Evolutionary conservation across 2,888 invertebrate genomes (phyloP), one percentile per base, ranked within the genome.

Genomic region (Tipula lateralis): DNA sequence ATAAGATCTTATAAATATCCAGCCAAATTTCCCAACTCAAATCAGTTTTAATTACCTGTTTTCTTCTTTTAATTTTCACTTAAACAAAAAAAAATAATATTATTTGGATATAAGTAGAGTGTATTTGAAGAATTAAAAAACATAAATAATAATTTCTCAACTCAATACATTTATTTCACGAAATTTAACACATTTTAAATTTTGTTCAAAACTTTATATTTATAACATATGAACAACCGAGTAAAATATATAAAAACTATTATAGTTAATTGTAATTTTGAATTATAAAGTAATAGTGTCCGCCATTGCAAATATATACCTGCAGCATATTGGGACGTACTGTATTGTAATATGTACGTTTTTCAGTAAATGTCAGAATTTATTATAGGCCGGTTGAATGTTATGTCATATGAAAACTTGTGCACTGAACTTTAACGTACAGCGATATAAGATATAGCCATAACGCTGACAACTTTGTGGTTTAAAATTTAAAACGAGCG

Each of bases 221-320:
- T 24, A 24, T 66, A 66, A 66, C 66, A 66, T 66, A 66, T 24
- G 66, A 66, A 19, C 50, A 24, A 66, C 66, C 9, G 9, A 24
- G 12, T 24, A 24, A 66, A 66, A n/a, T 66, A 66, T 24, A 24
- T 44, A 66, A 66, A 66, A 66, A 66, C 66, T 66, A 66, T 66
- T 66, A 19, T 39, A 39, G 12, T 44, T n/a, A n/a, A 44, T 66
- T 66, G 66, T 24, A 66, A 66, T 66, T 66, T 66, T 66, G 9
- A 66, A 24, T 24, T 66, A 66, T 24, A 66, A 66, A 66, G 24
- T 66, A 66, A 34, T 36, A 83, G 83, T 83, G 39, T 34, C 83
- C 83, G 83, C 83, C 83, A 83, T 83, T 83, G 83, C 83, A 83
- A 83, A 36, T 83, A 19, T 83, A 16, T 82, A 82, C 82, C 82